phyloP scores from a whole-genome alignment of 2,797 vertebrate genomes.

The Hemitrygon akajei region DNA sequence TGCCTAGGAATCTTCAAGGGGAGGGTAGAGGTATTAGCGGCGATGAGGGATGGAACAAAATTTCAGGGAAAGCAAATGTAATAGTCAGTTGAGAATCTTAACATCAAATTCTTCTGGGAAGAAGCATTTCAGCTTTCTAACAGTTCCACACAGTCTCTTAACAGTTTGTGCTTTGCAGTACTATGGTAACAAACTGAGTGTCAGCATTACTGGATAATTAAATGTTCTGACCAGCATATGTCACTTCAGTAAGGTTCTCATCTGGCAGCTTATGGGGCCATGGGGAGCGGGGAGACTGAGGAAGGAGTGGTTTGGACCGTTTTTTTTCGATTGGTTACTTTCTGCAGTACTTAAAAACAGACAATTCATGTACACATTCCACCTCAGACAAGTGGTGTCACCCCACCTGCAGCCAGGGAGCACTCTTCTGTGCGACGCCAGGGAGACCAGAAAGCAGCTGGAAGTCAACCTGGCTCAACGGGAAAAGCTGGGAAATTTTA shows the following conservation, averaged over 20 bases:
- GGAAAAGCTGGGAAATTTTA: background rate
- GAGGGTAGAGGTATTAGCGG: no score
- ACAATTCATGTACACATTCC: background rate
- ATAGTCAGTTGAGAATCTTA: background rate
- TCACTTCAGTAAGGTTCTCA: background rate
- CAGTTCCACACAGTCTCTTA: background rate
- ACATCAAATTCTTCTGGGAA: background rate
- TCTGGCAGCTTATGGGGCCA: background rate
- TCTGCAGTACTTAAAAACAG: background rate
- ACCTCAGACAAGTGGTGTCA: background rate
- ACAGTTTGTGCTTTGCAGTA: background rate
- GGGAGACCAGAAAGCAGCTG: background rate
- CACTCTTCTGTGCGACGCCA: background rate
- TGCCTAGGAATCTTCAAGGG: background rate
- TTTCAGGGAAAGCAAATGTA: background rate
- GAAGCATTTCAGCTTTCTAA: background rate
- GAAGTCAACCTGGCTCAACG: background rate
- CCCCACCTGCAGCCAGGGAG: background rate
- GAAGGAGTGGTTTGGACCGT: background rate
- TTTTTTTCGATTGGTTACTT: background rate
- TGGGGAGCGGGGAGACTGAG: background rate
- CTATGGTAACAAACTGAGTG: background rate
- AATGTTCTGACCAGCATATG: background rate
- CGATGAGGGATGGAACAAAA: background rate
- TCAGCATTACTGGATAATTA: background rate